Evolutionary conservation across 2,888 invertebrate species (phyloP).

Genomic region (Neoitamus cyanurus): DNA sequence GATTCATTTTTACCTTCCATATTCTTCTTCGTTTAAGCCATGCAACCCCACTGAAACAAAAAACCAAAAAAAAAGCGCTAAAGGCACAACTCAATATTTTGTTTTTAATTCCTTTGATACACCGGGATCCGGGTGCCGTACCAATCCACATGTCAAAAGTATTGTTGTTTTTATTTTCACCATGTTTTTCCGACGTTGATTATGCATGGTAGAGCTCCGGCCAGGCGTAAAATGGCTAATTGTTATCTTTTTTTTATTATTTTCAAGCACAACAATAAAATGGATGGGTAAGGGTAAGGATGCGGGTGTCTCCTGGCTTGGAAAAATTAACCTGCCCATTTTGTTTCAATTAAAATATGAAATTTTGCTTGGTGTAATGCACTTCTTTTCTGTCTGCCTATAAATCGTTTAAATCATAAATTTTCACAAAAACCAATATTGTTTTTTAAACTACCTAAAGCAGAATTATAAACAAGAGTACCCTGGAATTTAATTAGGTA

Average conservation of each 20-base stretch:
- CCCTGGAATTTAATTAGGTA: too few relatives aligned
- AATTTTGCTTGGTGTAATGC: not conserved
- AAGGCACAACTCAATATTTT: not conserved
- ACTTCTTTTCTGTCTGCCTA: not conserved
- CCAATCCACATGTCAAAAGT: conserved; percentile 16
- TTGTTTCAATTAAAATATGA: not conserved
- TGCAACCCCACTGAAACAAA: not conserved
- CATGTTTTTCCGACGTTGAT: conserved; percentile 46
- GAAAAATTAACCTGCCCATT: conserved; percentile 1
- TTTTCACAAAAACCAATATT: not conserved
- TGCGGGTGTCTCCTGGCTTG: not conserved
- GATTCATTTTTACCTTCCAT: conserved; percentile 13
- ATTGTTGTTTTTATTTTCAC: conserved; percentile 24
- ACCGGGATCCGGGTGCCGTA: conserved; percentile 15
- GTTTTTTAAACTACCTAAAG: not conserved
- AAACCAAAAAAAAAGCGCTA: not conserved
- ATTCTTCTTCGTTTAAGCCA: not conserved
- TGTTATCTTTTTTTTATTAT: conserved; percentile 54
- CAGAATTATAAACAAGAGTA: too few relatives aligned
- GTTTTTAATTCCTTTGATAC: not conserved
- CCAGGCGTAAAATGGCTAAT: conserved; percentile 63
- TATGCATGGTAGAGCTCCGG: conserved; percentile 63
- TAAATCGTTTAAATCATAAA: not conserved
- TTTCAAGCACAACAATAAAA: not conserved
- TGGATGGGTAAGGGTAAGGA: not conserved